Base-by-base conservation (phyloP, 2,113 vertebrate species). In the Diphyllodes magnificus region DNA sequence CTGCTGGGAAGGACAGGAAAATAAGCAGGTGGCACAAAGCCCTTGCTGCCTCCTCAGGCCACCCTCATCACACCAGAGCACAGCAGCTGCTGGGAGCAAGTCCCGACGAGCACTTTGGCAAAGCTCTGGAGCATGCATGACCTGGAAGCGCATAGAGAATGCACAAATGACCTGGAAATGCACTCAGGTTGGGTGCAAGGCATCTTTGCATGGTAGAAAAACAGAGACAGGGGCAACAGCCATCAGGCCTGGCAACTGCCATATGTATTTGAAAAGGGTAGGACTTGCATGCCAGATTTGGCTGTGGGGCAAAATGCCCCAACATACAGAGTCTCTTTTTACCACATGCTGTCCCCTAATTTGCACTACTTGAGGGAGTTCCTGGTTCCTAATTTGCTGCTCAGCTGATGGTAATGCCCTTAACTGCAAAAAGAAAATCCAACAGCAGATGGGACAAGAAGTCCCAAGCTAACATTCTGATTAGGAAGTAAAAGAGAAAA, bases 131-230 rank as follows among this genome's bases (percentile, higher is more conserved):
- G 25, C 4, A 11, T 3, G 1, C 18, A 11, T 65, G 21, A 44
- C 6, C 22, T 63, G 39, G 1, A 5, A 27, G 0, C 1, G 7
- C 16, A 30, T 10, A 63, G 30, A 10, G 30, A 63, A 51, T 21
- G 27, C 7, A 8, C 10, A 4, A 27, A 5, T 17, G 2, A 42
- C 4, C 15, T 39, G 28, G 0, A 5, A 31, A 2, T 2, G 7
- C 14, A n/a, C n/a, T 1, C 4, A 9, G 23, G 23, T 7, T 69
- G 64, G 13, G 24, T 21, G 18, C 35, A 78, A 66, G 35, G 27
- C 27, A 28, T 37, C 28, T 84, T 27, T 69, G n/a, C 11, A 6
- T 4, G 4, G 30, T 54, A 61, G 49, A 50, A 65, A n/a, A 70
- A 40, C 39, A 60, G 22, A 39, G 45, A 77, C 3, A 2, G 13